These are phyloP conservation scores for Odontocolon sp. DNA, from an alignment of 2,888 invertebrate genomes.

Conservation along the genomic window DNA sequence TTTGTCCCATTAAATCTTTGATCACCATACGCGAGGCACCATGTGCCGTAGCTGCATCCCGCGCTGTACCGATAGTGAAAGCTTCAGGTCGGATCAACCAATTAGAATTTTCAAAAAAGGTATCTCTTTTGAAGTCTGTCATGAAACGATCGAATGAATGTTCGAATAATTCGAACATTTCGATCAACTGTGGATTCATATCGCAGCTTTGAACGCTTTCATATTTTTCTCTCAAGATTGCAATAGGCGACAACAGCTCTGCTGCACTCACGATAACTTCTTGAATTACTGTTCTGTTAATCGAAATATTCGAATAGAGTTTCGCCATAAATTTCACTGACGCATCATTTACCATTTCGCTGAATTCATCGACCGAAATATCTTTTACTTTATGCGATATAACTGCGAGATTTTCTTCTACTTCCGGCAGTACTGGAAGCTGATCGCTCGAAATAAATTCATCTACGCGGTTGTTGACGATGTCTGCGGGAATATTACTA, in stretches of 20 bases:
- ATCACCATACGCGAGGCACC: not conserved
- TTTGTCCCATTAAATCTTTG: conserved; percentile 2
- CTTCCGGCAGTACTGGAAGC: not conserved
- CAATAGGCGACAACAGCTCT: not conserved
- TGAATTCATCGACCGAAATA: not conserved
- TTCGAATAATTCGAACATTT: conserved; percentile 1
- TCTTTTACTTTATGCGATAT: not conserved
- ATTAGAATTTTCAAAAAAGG: not conserved
- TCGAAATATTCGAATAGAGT: not conserved
- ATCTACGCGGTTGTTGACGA: not conserved
- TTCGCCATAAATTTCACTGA: not conserved
- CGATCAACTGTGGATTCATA: not conserved
- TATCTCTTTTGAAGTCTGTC: not conserved
- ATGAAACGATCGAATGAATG: not conserved
- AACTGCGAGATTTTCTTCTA: not conserved
- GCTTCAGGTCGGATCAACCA: not conserved
- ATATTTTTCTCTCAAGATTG: not conserved
- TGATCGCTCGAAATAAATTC: not conserved
- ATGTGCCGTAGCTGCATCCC: not conserved
- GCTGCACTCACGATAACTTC: not conserved
- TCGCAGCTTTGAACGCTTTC: not conserved
- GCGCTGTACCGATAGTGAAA: not conserved
- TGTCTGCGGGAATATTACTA: not conserved
- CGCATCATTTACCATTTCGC: not conserved
- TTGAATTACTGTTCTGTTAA: not conserved